These are phyloP conservation scores for Brachyrhaphis roseni DNA, from an alignment of 2,797 vertebrate genomes.

Conservation along the genomic window DNA sequence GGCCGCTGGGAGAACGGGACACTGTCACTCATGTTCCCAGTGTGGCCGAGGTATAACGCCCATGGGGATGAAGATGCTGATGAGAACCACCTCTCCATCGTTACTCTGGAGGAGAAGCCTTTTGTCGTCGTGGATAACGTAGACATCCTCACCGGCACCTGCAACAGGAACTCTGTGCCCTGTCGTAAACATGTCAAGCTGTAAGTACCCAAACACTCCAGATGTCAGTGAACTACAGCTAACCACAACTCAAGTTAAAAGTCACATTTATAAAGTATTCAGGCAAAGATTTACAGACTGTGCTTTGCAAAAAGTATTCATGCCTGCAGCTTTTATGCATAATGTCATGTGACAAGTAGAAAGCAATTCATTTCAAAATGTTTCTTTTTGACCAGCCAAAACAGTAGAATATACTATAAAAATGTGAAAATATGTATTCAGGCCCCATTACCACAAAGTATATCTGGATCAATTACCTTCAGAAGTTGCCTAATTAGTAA, in stretches of 20 bases:
- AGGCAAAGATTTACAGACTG: background rate
- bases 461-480: background rate
- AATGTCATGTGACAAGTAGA: background rate
- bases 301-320: background rate
- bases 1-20: constrained; percentile 96
- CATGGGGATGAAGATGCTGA: constrained; percentile 93
- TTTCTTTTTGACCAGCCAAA: background rate
- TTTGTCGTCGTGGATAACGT: constrained; percentile 98
- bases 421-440: background rate
- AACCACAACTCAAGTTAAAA: constrained; percentile 15
- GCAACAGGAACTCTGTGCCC: constrained; percentile 95
- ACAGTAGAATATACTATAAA: background rate
- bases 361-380: background rate
- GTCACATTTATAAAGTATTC: background rate
- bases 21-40: constrained; percentile 89
- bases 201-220: constrained; percentile 78
- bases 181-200: constrained; percentile 94
- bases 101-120: constrained; percentile 96
- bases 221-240: constrained; percentile 1
- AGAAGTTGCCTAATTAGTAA: background rate
- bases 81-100: constrained; percentile 96
- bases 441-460: background rate
- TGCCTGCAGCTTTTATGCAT: background rate
- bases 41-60: constrained; percentile 96
- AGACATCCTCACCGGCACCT: constrained; percentile 95